A percentile compares a stretch with the other conserved stretches of the same genome.
Conservation (phyloP, 2,888 invertebrate species). For the Marasmarcha lunaedactyla region DNA sequence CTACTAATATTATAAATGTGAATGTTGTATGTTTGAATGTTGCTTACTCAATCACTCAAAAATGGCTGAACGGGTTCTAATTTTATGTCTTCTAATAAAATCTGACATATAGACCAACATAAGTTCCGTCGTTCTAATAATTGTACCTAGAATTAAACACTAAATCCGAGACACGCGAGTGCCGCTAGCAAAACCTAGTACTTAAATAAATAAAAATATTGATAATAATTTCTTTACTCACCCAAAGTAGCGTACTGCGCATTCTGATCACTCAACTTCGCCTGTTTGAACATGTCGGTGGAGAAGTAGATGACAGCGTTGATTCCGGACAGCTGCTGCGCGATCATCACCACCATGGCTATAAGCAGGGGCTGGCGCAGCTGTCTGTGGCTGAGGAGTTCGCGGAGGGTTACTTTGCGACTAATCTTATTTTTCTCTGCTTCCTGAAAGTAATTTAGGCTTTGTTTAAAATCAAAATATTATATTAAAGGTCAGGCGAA, state of each 20-base stretch:
- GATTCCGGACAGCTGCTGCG: conserved; percentile 91
- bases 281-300: conserved; percentile 80
- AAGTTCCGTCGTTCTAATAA: too few relatives aligned
- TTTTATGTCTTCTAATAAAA: too few relatives aligned
- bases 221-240: too few relatives aligned
- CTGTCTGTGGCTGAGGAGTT: conserved; percentile 76
- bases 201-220: too few relatives aligned
- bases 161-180: too few relatives aligned
- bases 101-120: too few relatives aligned
- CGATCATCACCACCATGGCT: conserved; percentile 84
- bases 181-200: too few relatives aligned
- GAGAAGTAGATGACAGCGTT: conserved; percentile 91
- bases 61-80: too few relatives aligned
- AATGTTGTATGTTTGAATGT: too few relatives aligned
- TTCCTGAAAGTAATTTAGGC: conserved; percentile 28
- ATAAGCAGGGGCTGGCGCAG: conserved; percentile 85
- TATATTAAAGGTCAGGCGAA: background rate
- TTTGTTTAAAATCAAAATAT: background rate
- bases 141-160: too few relatives aligned
- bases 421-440: conserved; percentile 69
- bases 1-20: too few relatives aligned
- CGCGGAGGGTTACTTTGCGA: conserved; percentile 74
- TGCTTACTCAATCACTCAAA: too few relatives aligned
- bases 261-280: conserved; percentile 69
- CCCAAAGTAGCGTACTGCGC: conserved; percentile 84